Evolutionary conservation across 2,888 invertebrate species (phyloP), one percentile per base, ranked within the genome.

Genomic region (Drosophila imparisetae): DNA sequence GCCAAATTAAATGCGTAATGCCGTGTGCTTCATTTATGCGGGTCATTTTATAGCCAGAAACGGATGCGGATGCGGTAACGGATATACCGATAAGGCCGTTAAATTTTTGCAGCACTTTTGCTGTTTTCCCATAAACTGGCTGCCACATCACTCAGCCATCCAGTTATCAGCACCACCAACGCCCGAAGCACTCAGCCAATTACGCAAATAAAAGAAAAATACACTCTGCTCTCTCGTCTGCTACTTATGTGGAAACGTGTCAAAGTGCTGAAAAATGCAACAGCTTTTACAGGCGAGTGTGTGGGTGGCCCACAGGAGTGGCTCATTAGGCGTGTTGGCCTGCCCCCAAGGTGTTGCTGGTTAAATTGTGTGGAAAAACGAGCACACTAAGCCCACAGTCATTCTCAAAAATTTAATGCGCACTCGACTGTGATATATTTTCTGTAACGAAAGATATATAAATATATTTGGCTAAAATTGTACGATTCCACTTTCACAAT

Each of bases 11-110:
- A 82, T 80, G 78, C 73, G 80, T 80, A 80, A 81, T 81, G 78
- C 75, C 66, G 66, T 24, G 45, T 30, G 34, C 57, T 63, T 53
- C 78, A 71, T 78, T 81, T 83, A 83, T 84, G 89, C 86, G 88
- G 90, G 90, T 87, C 90, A 88, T 86, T 90, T 90, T 86, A 90
- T 90, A 76, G 86, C 82, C 81, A 79, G 72, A 45, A 81, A 74
- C 75, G 83, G 83, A 71, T 83, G 66, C 66, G 66, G 66, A 68
- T 72, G 72, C 78, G 68, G 78, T 66, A 72, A 62, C 60, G 65
- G 64, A 65, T 75, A 66, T 61, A 75, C 81, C 86, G 85, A 85
- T 85, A 85, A 85, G 85, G 78, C 75, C 78, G 76, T 85, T 85
- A 84, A 78, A 85, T 86, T 81, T 72, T 59, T 72, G 73, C 62